A percentile compares a stretch with the other conserved stretches of the same genome.
Evolutionary conservation across 2,113 vertebrate genomes (phyloP).

Genomic region (Sceloporus undulatus): DNA sequence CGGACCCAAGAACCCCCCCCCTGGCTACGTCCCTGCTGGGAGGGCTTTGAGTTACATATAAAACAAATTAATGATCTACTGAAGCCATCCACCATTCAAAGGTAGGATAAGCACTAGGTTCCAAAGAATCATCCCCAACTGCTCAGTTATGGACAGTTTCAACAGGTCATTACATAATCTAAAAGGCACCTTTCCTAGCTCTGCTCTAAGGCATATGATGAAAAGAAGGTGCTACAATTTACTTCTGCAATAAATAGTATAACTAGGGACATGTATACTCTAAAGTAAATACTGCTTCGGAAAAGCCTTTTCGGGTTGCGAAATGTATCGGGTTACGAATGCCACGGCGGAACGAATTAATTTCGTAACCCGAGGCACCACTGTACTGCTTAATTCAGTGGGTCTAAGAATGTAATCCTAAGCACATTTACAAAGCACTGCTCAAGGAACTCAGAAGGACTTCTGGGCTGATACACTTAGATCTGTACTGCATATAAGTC

Average conservation of each 20-base stretch:
- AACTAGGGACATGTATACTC: not conserved
- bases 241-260: not conserved
- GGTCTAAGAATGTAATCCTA: not conserved
- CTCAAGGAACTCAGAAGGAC: not conserved
- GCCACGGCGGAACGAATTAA: no score
- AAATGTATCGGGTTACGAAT: no score
- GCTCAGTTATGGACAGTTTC: not conserved
- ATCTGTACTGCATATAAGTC: not conserved
- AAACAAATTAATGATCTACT: not conserved
- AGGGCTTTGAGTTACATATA: not conserved
- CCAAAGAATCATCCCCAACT: no score
- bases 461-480: not conserved
- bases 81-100: not conserved
- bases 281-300: not conserved
- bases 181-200: not conserved
- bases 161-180: not conserved
- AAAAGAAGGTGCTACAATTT: not conserved
- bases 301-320: no score
- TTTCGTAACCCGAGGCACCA: no score
- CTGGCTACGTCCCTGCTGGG: no score
- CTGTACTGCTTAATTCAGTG: not conserved
- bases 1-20: no score
- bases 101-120: no score
- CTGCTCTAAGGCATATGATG: not conserved
- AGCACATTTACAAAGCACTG: not conserved